phyloP scores from a whole-genome alignment of 2,888 invertebrate species.

The Xestia c-nigrum region DNA sequence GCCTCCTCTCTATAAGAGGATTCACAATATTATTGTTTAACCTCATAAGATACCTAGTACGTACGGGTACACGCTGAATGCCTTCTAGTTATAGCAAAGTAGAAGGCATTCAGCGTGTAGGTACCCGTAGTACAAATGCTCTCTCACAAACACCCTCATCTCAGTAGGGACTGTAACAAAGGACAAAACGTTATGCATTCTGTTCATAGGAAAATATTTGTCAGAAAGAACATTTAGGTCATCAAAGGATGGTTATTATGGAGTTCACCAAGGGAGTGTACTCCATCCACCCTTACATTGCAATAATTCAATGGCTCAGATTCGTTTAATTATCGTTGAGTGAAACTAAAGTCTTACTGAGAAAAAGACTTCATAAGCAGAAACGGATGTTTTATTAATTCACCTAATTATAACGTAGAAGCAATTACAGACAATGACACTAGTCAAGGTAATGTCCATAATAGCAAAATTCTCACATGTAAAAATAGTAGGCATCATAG shows the following conservation, averaged over 20 bases:
- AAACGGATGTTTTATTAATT: neutral
- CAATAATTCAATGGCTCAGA: neutral
- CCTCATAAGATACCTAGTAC: too few relatives aligned
- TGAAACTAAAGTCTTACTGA: neutral
- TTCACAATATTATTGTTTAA: too few relatives aligned
- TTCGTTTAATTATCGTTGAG: too few relatives aligned
- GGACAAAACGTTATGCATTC: constrained; percentile 49
- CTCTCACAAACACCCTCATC: constrained; percentile 98
- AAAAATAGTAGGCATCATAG: constrained; percentile 99
- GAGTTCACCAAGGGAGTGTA: neutral
- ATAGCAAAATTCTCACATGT: constrained; percentile 94
- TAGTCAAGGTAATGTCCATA: neutral
- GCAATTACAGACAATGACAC: neutral
- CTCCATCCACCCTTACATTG: neutral
- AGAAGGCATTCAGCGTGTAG: constrained; percentile 98
- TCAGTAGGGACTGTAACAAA: constrained; percentile 96
- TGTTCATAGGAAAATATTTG: neutral
- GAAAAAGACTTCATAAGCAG: neutral
- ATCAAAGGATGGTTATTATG: neutral
- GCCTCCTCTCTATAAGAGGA: too few relatives aligned
- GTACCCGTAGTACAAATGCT: constrained; percentile 99
- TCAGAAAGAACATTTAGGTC: too few relatives aligned
- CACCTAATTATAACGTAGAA: neutral
- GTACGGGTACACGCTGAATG: too few relatives aligned
- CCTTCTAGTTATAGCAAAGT: constrained; percentile 96